Base-by-base conservation (phyloP, 2,797 vertebrate species). In the Sternotherus odoratus region DNA sequence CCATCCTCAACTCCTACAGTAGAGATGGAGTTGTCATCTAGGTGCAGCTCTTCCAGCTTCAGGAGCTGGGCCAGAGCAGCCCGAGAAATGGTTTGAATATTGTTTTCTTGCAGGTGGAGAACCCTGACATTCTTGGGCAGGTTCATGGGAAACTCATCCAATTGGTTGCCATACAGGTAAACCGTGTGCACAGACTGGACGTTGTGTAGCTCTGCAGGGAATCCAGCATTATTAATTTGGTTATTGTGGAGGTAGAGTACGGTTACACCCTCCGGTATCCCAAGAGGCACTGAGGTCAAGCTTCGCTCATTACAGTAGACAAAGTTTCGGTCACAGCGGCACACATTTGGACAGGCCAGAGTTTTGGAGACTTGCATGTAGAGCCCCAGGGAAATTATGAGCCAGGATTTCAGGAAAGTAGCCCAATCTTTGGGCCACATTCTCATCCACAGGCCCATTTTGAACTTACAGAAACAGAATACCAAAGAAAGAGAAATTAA, bases 211-310 rank as follows among this genome's bases (percentile, higher is more conserved):
- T 99, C 99, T 57, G 98, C 93, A 80, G 99, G 99, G 97, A 99
- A 99, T 94, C 99, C 99, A 97, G 99, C 99, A 94, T 99, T 99
- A 98, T 99, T 99, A 98, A 99, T 99, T 98, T 99, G 99, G 98
- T 99, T 99, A 98, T 99, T 99, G 97, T 99, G 99, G 98, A 99
- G 99, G 98, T 99, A 99, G 97, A 99, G 99, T 85, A 99, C 99
- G 91, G 98, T 99, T 96, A 99, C 99, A 97, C 99, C 99, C 98
- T 99, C 99, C 24, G 99, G 99, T 91, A 99, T 99, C 97, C 99
- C 99, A 98, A 98, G 98, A 98, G 99, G 99, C 98, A 99, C 99
- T 98, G 99, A 99, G 97, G 99, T 99, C 98, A 99, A 98, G 98
- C 99, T 99, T 97, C 99, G 98, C 96, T 99, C 99, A 1, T 99